Base-by-base conservation (phyloP, 2,888 invertebrate species). In the Acleris sparsana region DNA sequence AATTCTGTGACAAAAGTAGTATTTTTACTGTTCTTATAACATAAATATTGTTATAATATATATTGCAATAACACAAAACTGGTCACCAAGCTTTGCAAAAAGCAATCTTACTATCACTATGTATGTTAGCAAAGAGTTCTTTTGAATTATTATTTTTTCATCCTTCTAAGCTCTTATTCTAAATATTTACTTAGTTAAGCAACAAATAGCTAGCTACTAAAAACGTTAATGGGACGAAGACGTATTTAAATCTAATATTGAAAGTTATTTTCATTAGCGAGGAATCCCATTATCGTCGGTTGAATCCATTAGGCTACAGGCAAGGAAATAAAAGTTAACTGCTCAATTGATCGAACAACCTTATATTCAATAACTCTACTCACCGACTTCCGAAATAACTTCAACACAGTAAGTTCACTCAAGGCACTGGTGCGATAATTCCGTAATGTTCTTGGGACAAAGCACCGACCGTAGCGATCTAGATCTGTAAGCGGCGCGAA, bases 391-490 rank as follows among this genome's bases (percentile, higher is more conserved):
- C 39, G 62, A 72, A 64, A 70, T 70, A 72, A 73, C 79, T 77
- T 76, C 75, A 70, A 70, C 80, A 84, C 84, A 62, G 57, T 78
- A 84, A 68, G 74, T 75, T 76, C 86, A 86, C 87, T 80, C 72
- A 72, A 77, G 71, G 75, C 85, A 85, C 86, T 81, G 76, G 68
- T 75, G 72, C 69, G 75, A 75, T 76, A 72, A 43, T 57, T 66
- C 46, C 46, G 70, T 76, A 79, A 72, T 70, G 72, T 69, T 67
- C 63, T 62, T 67, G 70, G 63, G 68, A 71, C 68, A 72, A 68
- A 69, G 72, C 70, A 75, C 75, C 76, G 74, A 74, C 76, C 78
- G 78, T 78, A 73, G 77, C 70, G 75, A 71, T 69, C 69, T 63
- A 74, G 73, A 73, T 75, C 65, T 70, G 69, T 53, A 1, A 25